Base-by-base conservation (phyloP, 2,113 vertebrate species). In the Jacana jacana region DNA sequence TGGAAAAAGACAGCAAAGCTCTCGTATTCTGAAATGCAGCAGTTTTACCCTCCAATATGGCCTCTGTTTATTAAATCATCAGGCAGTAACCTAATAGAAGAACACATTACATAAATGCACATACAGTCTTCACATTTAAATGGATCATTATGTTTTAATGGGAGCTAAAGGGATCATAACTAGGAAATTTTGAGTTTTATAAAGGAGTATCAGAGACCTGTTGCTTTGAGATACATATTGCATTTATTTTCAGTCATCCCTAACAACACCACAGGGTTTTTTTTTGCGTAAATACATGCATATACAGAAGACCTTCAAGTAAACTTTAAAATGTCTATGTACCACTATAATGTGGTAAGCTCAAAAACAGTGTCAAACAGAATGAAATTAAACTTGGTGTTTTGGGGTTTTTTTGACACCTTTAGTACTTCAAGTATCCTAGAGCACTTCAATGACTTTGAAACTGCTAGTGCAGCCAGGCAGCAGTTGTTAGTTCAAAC, bases 261-360 rank as follows among this genome's bases (percentile, higher is more conserved):
- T 37, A 70, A 33, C 12, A 64, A 33, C 15, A 61, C 6, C 13
- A 64, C 10, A 12, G 10, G 4, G 2, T 18, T 7, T 0, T 30
- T 82, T 70, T 80, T 66, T 72, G 37, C 3, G 3, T 61, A 69
- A 69, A 88, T 25, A 61, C 12, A 10, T n/a, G 27, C 17, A 57
- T 16, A 57, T 31, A 77, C 14, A 70, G 35, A 72, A 83, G 40
- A 60, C 10, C 9, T 75, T 40, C 25, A 54, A 54, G 35, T 51
- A 60, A 83, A 78, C 17, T 77, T 82, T 58, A 37, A 87, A 89
- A 90, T 27, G 14, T 70, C 30, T 64, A 2, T 28, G 15, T 46
- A 54, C 10, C 10, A 2, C 58, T 73, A 51, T 19, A 51, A 33
- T 1, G 3, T 6, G 18, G 37, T 18, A 92, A 63, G n/a, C 39